Evolutionary conservation across 2,113 vertebrate species (phyloP), one percentile per base, ranked within the genome.

Genomic region (Dolichotis patagonum): DNA sequence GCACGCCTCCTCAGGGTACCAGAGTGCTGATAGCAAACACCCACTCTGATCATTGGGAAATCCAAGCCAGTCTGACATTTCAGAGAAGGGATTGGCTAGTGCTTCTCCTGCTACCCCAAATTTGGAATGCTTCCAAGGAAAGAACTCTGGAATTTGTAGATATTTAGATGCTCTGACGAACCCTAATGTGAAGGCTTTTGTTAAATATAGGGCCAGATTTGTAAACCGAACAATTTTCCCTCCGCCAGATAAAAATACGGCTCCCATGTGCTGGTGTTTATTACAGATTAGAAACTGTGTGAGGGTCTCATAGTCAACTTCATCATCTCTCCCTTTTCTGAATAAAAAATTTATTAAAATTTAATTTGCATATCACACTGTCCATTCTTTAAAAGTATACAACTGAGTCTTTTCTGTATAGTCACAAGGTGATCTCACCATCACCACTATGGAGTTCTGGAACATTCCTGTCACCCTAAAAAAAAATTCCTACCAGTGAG

Each of bases 11-110:
- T 38, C 54, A 6, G 81, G 43, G 41, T 7, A 80, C 56, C 62
- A 54, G 11, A 86, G 81, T 94, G 90, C 88, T 94, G 69, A 95
- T 58, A 94, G 93, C 65, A 94, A 80, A 96, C 85, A 91, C 93
- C 95, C 85, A 93, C 92, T 85, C 85, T 58, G 58, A 96, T 88
- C 63, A 46, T 35, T 41, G 91, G 85, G 90, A 95, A 94, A 81
- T 41, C 62, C 41, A 87, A 97, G 69, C 52, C 38, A 5, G 65
- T 41, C 73, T 86, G 73, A 62, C 78, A 81, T 88, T 91, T 91
- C 80, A 89, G 73, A 93, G 87, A 26, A 88, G 2, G 26, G n/a
- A 82, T 78, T 93, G 87, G 93, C 28, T 71, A 67, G 26, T 85
- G 22, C 63, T 96, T 88, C 43, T 88, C n/a, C 62, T 43, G 52